Evolutionary conservation across 2,797 vertebrate genomes (phyloP).

Genomic region (Distichodus sexfasciatus): DNA sequence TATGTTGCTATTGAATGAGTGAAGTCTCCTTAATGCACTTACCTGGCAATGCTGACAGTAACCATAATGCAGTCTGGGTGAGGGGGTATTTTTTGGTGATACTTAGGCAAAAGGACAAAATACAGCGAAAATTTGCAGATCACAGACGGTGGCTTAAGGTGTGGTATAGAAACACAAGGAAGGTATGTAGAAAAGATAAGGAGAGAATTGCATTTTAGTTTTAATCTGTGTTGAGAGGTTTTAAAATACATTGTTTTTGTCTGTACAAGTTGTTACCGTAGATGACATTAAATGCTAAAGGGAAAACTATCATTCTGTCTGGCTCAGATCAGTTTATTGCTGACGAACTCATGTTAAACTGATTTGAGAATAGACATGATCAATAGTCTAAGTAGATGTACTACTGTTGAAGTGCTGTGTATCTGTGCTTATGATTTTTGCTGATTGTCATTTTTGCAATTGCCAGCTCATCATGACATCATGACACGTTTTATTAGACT

Average conservation of each 20-base stretch:
- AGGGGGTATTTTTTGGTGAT: neutral
- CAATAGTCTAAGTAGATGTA: neutral
- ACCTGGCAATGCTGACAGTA: slow-evolving; percentile 13
- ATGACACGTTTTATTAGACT: neutral
- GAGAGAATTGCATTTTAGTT: neutral
- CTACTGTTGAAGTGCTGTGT: neutral
- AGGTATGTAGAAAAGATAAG: neutral
- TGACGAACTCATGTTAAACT: neutral
- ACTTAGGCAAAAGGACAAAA: neutral
- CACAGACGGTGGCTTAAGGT: neutral
- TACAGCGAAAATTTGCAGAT: neutral
- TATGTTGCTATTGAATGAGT: slow-evolving; percentile 1
- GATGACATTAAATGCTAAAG: too few species aligned
- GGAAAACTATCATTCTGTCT: neutral
- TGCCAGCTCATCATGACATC: neutral
- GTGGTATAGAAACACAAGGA: neutral
- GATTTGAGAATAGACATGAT: neutral
- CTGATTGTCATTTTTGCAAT: neutral
- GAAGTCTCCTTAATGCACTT: neutral
- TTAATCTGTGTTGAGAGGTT: neutral
- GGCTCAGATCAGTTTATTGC: neutral
- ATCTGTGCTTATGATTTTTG: slow-evolving; percentile 6
- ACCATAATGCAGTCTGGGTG: slow-evolving; percentile 6
- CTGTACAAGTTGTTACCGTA: too few species aligned
- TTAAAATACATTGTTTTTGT: too few species aligned